A percentile compares a stretch with the other conserved stretches of the same genome.
phyloP scores from a whole-genome alignment of 2,888 invertebrate genomes.

The Trachelus iudaicus region DNA sequence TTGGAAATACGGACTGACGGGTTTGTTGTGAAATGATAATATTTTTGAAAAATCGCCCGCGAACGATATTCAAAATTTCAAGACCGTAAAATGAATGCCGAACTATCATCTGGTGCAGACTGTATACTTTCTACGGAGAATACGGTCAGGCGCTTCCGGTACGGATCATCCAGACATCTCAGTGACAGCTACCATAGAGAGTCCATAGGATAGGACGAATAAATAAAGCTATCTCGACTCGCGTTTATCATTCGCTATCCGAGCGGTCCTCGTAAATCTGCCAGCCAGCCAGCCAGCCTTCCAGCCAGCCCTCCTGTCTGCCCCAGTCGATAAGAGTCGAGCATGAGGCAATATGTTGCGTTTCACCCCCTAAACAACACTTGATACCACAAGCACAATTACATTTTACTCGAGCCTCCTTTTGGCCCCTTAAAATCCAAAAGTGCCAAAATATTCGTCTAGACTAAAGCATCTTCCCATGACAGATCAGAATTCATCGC shows the following conservation, averaged over 20 bases:
- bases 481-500: background rate
- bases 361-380: slow-evolving; percentile 39
- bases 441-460: background rate
- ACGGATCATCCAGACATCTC: background rate
- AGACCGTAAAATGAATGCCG: background rate
- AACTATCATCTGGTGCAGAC: background rate
- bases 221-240: slow-evolving; percentile 73
- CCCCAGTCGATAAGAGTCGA: slow-evolving; percentile 56
- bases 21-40: background rate
- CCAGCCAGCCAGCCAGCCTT: slow-evolving; percentile 47
- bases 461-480: background rate
- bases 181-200: slow-evolving; percentile 28
- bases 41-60: background rate
- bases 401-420: slow-evolving; percentile 24
- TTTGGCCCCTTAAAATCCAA: background rate
- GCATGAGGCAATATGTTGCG: slow-evolving; percentile 54
- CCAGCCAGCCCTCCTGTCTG: slow-evolving; percentile 51
- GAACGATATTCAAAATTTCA: background rate
- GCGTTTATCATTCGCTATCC: slow-evolving; percentile 72
- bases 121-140: background rate
- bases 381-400: slow-evolving; percentile 35
- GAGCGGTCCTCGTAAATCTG: slow-evolving; percentile 70
- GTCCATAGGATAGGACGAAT: slow-evolving; percentile 68
- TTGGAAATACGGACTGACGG: background rate
- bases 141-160: background rate